phyloP scores from a whole-genome alignment of 2,797 vertebrate genomes.

The Brotula barbata region DNA sequence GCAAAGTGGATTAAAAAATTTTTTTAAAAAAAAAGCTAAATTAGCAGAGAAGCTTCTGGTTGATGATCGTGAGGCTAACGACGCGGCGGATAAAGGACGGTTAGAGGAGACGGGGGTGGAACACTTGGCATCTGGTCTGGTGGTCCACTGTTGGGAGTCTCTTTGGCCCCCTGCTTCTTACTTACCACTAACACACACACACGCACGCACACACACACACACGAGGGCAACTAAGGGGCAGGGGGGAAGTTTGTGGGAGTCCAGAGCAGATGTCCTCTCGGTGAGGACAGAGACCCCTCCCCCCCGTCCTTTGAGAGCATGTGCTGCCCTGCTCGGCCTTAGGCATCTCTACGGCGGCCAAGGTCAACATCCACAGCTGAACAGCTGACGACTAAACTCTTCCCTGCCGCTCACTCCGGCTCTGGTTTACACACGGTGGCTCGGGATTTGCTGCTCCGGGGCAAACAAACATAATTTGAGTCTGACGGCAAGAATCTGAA shows the following conservation, averaged over 20 bases:
- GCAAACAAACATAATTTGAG: too few species aligned
- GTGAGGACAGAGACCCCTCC: slow-evolving; percentile 52
- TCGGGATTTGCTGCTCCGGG: not conserved
- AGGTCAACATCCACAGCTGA: slow-evolving; percentile 45
- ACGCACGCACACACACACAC: slow-evolving; percentile 8
- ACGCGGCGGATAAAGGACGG: slow-evolving; percentile 29
- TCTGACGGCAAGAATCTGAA: too few species aligned
- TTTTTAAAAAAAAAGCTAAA: too few species aligned
- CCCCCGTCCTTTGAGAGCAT: slow-evolving; percentile 54
- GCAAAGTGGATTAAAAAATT: slow-evolving; percentile 49
- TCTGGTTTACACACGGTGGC: not conserved
- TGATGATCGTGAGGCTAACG: slow-evolving; percentile 12
- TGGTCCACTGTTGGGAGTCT: slow-evolving; percentile 25
- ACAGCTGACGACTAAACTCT: slow-evolving; percentile 4
- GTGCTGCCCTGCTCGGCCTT: slow-evolving; percentile 53
- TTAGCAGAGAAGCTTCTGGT: slow-evolving; percentile 25
- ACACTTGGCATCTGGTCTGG: slow-evolving; percentile 37
- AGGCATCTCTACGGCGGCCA: slow-evolving; percentile 40
- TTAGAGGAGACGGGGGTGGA: slow-evolving; percentile 6
- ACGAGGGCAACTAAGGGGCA: slow-evolving; percentile 19
- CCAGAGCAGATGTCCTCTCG: slow-evolving; percentile 68
- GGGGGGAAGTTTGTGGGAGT: slow-evolving; percentile 42
- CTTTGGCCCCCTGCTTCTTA: slow-evolving; percentile 34
- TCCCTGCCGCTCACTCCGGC: not conserved
- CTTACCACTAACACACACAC: slow-evolving; percentile 26